Evolutionary conservation across 1,140 invertebrate species (phyloP), one percentile per base, ranked within the genome.

Genomic region (Scaptomyza montana): DNA sequence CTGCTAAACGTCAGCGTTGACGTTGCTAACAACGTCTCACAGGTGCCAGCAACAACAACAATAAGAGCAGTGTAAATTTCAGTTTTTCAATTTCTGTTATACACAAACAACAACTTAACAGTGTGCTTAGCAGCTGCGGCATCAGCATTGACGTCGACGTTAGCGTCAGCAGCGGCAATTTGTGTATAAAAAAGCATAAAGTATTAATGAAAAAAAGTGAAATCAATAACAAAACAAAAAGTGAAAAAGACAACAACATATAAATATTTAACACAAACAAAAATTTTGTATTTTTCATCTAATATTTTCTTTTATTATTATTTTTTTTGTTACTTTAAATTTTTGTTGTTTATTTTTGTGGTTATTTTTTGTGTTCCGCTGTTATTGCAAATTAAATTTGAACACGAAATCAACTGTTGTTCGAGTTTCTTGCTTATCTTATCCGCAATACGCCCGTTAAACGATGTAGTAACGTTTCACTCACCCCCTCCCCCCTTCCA

Each of bases 181-280:
- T 72, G 63, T 72, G 43, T 68, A 68, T 59, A 66, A 60, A 60
- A 25, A 61, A 30, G 25, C 74, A 74, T 80, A 57, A 57, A 65
- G 77, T 67, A 74, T 77, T 69, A 47, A 74, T 77, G 51, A 64
- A 69, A 68, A 63, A 85, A 85, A 85, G 81, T 85, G 81, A 85
- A 85, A 85, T 85, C 81, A 85, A 85, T 85, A 86, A 86, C 70
- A 77, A 67, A 67, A 77, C 57, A 55, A 70, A 78, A 39, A 63
- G 12, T 43, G 69, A 67, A 30, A 30, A 62, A 55, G 63, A 45
- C 33, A 61, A 54, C 45, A 68, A 53, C 39, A 59, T 30, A 25
- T 57, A 55, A 36, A 21, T 5, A 70, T 72, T 66, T 70, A 62
- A 62, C 54, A 46, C 50, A 67, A 57, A 62, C 33, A 51, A 61